Evolutionary conservation across 2,797 vertebrate genomes (phyloP).

Genomic region (Falco naumanni): DNA sequence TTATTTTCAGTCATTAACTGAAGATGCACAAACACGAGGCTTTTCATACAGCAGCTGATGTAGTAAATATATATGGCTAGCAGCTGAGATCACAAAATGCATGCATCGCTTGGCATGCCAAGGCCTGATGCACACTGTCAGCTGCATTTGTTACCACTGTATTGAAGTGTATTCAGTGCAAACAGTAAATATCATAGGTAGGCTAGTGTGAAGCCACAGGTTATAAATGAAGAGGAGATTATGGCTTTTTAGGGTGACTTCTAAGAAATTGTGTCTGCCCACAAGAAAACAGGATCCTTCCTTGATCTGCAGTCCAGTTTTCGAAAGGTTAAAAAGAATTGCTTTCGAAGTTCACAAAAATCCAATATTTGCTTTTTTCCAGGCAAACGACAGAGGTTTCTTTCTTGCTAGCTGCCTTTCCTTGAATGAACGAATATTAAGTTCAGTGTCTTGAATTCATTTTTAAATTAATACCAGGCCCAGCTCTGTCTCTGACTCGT

Average conservation of each 20-base stretch:
- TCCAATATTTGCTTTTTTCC: background rate
- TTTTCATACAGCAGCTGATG: conserved; percentile 3
- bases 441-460: background rate
- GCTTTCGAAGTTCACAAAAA: background rate
- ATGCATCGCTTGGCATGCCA: background rate
- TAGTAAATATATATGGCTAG: conserved; percentile 1
- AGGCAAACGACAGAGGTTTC: background rate
- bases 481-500: background rate
- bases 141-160: background rate
- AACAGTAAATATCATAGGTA: background rate
- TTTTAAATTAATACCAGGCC: background rate
- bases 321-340: background rate
- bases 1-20: background rate
- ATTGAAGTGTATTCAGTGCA: background rate
- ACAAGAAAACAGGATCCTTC: background rate
- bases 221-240: background rate
- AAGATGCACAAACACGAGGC: background rate
- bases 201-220: background rate
- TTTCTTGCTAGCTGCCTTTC: background rate
- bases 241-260: background rate
- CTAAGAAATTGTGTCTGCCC: background rate
- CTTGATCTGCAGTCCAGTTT: background rate
- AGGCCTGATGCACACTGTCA: background rate
- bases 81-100: conserved; percentile 12
- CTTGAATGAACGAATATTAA: background rate